Evolutionary conservation across 2,113 vertebrate genomes (phyloP).

Genomic region (Peromyscus californicus): DNA sequence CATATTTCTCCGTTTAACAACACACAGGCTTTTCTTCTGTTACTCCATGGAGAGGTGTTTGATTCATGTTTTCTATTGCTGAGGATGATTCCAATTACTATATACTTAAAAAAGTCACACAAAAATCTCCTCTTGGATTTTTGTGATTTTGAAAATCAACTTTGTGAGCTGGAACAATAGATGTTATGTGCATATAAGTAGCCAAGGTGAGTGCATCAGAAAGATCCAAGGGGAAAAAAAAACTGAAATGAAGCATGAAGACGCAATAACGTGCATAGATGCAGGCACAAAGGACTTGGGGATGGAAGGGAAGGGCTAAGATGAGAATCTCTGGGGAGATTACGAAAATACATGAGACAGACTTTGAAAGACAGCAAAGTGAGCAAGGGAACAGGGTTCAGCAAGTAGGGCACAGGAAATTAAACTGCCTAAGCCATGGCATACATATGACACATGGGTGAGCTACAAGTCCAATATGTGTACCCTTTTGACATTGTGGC

Average conservation of each 20-base stretch:
- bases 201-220: background rate
- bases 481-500: background rate
- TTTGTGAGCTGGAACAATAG: background rate
- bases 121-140: background rate
- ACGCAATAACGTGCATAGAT: background rate
- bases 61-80: background rate
- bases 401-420: no score
- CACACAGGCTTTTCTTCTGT: background rate
- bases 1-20: slow-evolving; percentile 39
- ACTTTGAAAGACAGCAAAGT: background rate
- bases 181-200: background rate
- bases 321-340: accelerated
- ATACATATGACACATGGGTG: background rate
- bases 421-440: background rate
- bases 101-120: background rate
- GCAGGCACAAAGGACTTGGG: background rate
- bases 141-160: background rate
- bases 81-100: background rate
- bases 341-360: background rate
- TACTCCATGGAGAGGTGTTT: background rate
- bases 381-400: no score
- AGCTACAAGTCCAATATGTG: background rate
- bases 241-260: background rate
- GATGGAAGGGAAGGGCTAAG: background rate
- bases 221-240: background rate